These are phyloP conservation scores for Ceratosolen solmsi DNA, from an alignment of 1,140 invertebrate genomes.

Conservation along the genomic window DNA sequence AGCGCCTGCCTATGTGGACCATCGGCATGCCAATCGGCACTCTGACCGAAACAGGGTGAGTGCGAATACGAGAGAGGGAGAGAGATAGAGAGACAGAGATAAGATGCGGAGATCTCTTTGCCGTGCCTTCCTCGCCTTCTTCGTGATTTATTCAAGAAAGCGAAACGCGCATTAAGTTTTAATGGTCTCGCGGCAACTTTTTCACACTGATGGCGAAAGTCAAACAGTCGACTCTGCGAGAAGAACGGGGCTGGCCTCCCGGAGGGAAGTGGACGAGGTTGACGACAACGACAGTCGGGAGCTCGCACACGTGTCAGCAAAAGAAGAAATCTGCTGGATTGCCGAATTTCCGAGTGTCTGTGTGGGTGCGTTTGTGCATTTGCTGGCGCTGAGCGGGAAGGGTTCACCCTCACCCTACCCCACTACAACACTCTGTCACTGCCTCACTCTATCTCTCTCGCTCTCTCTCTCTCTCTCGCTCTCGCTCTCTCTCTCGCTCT, in stretches of 20 bases:
- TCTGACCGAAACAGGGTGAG: background rate
- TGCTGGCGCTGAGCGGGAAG: background rate
- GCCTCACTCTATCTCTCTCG: too few relatives aligned
- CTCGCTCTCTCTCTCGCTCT: too few relatives aligned
- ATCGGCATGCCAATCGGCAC: background rate
- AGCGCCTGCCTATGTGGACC: too few relatives aligned
- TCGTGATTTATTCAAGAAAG: conserved; percentile 29
- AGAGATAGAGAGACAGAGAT: background rate
- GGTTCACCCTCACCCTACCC: background rate
- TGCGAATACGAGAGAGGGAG: background rate
- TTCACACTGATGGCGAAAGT: conserved; percentile 27
- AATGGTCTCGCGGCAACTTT: conserved; percentile 25
- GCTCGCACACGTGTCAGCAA: conserved; percentile 29
- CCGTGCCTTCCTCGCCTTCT: background rate
- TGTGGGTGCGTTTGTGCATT: background rate
- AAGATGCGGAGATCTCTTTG: background rate
- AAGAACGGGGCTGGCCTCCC: background rate
- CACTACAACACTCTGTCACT: too few relatives aligned
- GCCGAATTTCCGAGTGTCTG: conserved; percentile 10
- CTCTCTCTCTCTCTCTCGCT: too few relatives aligned
- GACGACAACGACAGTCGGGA: background rate
- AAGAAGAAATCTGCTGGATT: conserved; percentile 44
- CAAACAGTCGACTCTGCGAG: conserved; percentile 21
- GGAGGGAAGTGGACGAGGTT: background rate
- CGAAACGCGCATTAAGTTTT: conserved; percentile 35